Evolutionary conservation across 2,113 vertebrate genomes (phyloP).

Genomic region (Microtus oregoni): DNA sequence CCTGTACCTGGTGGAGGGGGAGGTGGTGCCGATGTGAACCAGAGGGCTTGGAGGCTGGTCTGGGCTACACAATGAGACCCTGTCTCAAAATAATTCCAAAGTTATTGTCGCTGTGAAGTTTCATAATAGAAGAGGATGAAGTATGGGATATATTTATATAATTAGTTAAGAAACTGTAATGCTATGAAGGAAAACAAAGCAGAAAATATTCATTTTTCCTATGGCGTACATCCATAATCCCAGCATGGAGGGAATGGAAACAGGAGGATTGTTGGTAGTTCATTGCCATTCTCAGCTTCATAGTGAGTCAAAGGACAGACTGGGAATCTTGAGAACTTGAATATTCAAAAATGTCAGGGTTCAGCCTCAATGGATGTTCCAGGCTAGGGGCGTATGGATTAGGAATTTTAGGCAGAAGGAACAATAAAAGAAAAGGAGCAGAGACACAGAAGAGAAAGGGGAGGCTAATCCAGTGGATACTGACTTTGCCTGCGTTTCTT

Average conservation of each 20-base stretch:
- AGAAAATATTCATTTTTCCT: background rate
- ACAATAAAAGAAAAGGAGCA: too few species aligned
- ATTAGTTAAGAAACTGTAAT: conserved; percentile 34
- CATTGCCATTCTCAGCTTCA: background rate
- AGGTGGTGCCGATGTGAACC: background rate
- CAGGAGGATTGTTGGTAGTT: background rate
- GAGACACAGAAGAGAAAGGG: too few species aligned
- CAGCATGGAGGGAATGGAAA: background rate
- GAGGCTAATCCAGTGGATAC: too few species aligned
- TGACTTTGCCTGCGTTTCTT: too few species aligned
- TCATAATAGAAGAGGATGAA: background rate
- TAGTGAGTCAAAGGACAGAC: background rate
- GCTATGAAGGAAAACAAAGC: background rate
- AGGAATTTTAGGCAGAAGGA: too few species aligned
- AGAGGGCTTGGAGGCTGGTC: background rate
- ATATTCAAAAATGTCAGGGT: background rate
- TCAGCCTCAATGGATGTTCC: too few species aligned
- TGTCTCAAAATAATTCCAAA: background rate
- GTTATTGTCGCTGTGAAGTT: background rate
- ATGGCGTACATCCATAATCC: background rate
- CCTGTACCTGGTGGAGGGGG: background rate
- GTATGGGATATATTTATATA: background rate
- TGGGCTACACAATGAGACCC: background rate
- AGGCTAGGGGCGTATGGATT: too few species aligned
- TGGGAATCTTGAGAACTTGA: background rate